phyloP scores from a whole-genome alignment of 2,797 vertebrate species.

The Siniperca undulata region DNA sequence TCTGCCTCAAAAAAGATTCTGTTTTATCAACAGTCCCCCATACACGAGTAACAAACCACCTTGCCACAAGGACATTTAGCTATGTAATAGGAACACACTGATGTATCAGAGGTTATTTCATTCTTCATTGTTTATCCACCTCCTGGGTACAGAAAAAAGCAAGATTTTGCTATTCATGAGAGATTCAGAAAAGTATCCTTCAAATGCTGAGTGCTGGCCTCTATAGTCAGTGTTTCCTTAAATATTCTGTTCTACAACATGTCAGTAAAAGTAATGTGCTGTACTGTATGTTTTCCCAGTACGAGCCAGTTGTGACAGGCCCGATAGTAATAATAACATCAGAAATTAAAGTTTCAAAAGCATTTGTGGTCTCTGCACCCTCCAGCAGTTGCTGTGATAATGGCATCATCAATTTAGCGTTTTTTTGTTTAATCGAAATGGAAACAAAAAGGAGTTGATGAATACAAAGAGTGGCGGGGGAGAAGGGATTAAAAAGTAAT shows the following conservation, averaged over 20 bases:
- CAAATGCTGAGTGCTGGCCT: conserved; percentile 18
- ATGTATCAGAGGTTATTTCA: conserved; percentile 37
- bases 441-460: conserved; percentile 57
- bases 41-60: conserved; percentile 28
- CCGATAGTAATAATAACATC: conserved; percentile 47
- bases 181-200: conserved; percentile 20
- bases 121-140: conserved; percentile 38
- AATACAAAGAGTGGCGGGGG: conserved; percentile 30
- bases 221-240: conserved; percentile 10
- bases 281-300: conserved; percentile 18
- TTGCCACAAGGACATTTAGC: conserved; percentile 44
- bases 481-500: conserved; percentile 67
- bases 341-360: conserved; percentile 57
- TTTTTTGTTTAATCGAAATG: conserved; percentile 66
- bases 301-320: conserved; percentile 19
- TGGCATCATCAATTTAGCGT: conserved; percentile 60
- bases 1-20: conserved; percentile 2
- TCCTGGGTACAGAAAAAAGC: conserved; percentile 21
- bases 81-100: conserved; percentile 40
- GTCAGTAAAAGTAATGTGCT: conserved; percentile 22
- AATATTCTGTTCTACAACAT: conserved; percentile 29
- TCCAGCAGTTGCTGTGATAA: conserved; percentile 67
- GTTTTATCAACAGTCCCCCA: background rate
- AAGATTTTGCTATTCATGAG: conserved; percentile 15
- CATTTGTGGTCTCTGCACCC: conserved; percentile 43